These are phyloP conservation scores for Tachysurus vachellii DNA, from an alignment of 2,113 vertebrate genomes.

Conservation along the genomic window DNA sequence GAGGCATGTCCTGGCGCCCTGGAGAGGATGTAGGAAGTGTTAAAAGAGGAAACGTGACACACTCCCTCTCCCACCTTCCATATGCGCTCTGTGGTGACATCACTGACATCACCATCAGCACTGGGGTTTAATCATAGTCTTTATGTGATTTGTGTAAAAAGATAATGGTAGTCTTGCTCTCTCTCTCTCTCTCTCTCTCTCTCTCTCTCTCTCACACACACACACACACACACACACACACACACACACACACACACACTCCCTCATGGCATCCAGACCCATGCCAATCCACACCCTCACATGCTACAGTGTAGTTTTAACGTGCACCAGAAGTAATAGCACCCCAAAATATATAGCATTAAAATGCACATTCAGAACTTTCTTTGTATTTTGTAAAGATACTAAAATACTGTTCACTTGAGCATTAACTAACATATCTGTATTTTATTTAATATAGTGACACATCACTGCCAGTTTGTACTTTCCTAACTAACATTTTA, in stretches of 20 bases:
- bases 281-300: background rate
- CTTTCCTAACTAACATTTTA: background rate
- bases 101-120: background rate
- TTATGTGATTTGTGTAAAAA: background rate
- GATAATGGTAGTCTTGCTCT: background rate
- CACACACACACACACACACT: background rate
- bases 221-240: slow-evolving; percentile 48
- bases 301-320: background rate
- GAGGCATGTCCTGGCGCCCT: slow-evolving; percentile 58
- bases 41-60: slow-evolving; percentile 31
- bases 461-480: background rate
- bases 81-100: slow-evolving; percentile 10
- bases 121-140: background rate
- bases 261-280: background rate
- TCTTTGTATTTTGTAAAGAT: background rate
- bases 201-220: slow-evolving; percentile 50
- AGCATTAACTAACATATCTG: background rate
- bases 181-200: background rate
- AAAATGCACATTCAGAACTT: background rate
- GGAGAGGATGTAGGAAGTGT: slow-evolving; percentile 34
- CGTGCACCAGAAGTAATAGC: background rate
- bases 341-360: background rate
- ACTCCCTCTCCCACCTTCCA: slow-evolving; percentile 27
- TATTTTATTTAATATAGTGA: background rate
- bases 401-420: background rate